A percentile compares a stretch with the other conserved stretches of the same genome.
Conservation (phyloP, 2,113 vertebrate species). For the Sporophila hypoxantha region DNA sequence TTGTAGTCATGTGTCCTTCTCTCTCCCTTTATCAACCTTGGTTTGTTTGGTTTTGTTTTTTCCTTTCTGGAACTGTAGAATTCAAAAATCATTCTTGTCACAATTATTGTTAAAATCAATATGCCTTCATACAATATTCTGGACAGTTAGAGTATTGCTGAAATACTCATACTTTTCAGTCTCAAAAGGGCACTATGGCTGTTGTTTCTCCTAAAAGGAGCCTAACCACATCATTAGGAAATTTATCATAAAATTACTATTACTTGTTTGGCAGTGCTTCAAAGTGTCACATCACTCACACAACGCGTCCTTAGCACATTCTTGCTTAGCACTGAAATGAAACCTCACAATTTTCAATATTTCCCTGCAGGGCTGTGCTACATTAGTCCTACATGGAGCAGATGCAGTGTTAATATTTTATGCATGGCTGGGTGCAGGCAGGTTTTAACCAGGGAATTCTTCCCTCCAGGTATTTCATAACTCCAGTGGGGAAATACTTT, state of each 20-base stretch:
- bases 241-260: background rate
- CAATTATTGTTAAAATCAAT: background rate
- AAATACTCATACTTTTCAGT: background rate
- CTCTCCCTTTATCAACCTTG: background rate
- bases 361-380: background rate
- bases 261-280: background rate
- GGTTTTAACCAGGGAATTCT: background rate
- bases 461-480: background rate
- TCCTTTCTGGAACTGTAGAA: background rate
- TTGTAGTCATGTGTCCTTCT: background rate
- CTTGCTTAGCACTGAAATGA: background rate
- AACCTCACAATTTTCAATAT: background rate
- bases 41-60: background rate
- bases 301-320: background rate
- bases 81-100: background rate
- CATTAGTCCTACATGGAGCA: background rate
- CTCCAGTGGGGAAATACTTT: background rate
- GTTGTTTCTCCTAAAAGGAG: background rate
- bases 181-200: accelerated
- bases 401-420: background rate
- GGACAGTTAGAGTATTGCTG: background rate
- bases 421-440: background rate
- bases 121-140: background rate
- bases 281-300: background rate
- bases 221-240: background rate